These are phyloP conservation scores for Hippocampus abdominalis DNA, from an alignment of 2,113 vertebrate genomes.

Conservation along the genomic window DNA sequence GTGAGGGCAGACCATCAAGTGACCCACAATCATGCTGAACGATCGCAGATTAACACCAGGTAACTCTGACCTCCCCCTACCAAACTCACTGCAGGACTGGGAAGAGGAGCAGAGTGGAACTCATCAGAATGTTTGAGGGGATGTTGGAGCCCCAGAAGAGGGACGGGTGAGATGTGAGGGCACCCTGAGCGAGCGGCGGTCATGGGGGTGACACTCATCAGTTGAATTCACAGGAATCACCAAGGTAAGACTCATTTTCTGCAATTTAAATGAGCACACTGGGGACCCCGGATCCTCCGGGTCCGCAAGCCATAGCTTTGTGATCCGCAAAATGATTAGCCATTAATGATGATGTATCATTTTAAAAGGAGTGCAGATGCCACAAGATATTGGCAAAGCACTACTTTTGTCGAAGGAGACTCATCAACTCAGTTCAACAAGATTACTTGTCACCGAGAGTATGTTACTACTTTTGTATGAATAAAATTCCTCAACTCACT, in stretches of 20 bases:
- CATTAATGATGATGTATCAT: not conserved
- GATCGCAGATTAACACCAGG: constrained; percentile 49
- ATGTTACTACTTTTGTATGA: no score
- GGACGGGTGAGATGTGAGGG: constrained; percentile 16
- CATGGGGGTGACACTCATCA: constrained; percentile 24
- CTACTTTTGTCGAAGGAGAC: no score
- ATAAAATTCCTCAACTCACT: no score
- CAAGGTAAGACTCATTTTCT: not conserved
- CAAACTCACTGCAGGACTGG: not conserved
- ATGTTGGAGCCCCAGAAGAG: constrained; percentile 17
- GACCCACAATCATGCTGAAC: constrained; percentile 61
- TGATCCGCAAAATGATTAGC: not conserved
- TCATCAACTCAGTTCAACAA: no score
- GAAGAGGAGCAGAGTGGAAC: not conserved
- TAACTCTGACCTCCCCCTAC: constrained; percentile 20
- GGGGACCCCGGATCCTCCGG: not conserved
- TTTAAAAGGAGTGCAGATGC: not conserved
- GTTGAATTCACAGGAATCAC: not conserved
- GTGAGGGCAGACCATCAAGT: constrained; percentile 24
- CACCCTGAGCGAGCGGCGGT: constrained; percentile 1
- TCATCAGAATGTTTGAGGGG: not conserved
- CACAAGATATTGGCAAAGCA: no score
- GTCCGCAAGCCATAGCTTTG: not conserved
- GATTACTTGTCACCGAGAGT: no score
- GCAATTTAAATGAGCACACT: not conserved